Evolutionary conservation across 2,797 vertebrate genomes (phyloP), one percentile per base, ranked within the genome.

Genomic region (Argyrosomus regius): DNA sequence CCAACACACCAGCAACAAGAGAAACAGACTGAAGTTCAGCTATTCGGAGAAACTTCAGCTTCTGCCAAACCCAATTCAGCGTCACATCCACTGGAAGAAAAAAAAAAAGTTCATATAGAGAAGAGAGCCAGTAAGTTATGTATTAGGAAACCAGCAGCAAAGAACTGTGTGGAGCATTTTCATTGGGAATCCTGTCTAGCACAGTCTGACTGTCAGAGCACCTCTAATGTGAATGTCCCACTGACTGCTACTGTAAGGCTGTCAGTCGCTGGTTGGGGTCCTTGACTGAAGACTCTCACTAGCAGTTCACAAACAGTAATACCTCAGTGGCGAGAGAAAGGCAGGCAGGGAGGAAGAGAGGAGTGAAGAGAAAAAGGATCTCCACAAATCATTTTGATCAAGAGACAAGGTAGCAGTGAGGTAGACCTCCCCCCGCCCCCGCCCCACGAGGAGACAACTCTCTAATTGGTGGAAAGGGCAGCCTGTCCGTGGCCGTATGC

Each of bases 381-480:
- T 88, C 85, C 88, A 85, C 87, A 92, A 92, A 93, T 92, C 92
- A 92, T 92, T 92, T 90, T 91, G 92, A 95, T 95, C 92, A 93
- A 92, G 92, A 93, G 88, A 91, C 84, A 89, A 88, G 90, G 89
- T 92, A 92, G 90, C 87, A 63, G 88, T 68, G 85, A 93, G 90
- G 86, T 83, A 87, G 91, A 80, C 83, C 92, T 89, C 91, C 91
- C 87, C 91, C 85, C 82, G 88, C 92, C 92, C 91, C 89, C 87
- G 67, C 91, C 93, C 87, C 87, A 81, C 80, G 81, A 92, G 93
- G 87, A 88, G 90, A 88, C 91, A 87, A 88, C 82, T 77, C 91
- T 95, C 93, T 96, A 95, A 96, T 96, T 95, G 95, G 92, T 94
- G 93, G 94, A 95, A 94, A 95, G 94, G 94, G 95, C 94, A 95